phyloP scores from a whole-genome alignment of 2,888 invertebrate species.

The Hyalella azteca region DNA sequence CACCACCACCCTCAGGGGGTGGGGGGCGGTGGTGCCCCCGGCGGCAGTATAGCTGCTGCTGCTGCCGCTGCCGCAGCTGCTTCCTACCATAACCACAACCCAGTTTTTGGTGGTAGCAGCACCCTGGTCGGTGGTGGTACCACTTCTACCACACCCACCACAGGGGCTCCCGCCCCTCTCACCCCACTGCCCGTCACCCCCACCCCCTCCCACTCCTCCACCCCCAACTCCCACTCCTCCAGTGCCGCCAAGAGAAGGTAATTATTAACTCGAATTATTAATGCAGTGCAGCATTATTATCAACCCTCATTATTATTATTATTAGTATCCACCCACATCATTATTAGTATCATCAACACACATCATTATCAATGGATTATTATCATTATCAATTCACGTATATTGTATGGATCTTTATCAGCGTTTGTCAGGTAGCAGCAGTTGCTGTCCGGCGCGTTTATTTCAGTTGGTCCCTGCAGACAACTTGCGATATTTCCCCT shows the following conservation, averaged over 20 bases:
- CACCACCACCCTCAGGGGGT: slow-evolving; percentile 64
- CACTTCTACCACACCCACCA: background rate
- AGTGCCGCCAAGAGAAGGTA: slow-evolving; percentile 17
- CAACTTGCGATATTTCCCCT: no score
- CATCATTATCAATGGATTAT: no score
- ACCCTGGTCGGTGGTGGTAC: background rate
- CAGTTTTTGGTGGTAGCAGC: background rate
- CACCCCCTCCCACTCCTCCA: slow-evolving; percentile 30
- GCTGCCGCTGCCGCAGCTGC: slow-evolving; percentile 43
- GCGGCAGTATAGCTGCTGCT: slow-evolving; percentile 55
- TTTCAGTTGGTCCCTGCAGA: no score
- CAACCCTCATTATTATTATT: no score
- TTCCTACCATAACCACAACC: slow-evolving; percentile 15
- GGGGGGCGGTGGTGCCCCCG: slow-evolving; percentile 64
- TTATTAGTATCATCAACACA: no score
- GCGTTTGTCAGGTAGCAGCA: no score
- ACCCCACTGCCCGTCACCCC: slow-evolving; percentile 36
- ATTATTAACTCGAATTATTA: no score
- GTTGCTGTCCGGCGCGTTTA: no score
- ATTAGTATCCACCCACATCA: no score
- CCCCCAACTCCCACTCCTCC: slow-evolving; percentile 41
- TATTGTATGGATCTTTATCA: no score
- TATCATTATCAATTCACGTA: no score
- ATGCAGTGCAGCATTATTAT: no score
- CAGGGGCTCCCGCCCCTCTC: slow-evolving; percentile 38